phyloP scores from a whole-genome alignment of 1,140 invertebrate species.

The Agraylea sexmaculata region DNA sequence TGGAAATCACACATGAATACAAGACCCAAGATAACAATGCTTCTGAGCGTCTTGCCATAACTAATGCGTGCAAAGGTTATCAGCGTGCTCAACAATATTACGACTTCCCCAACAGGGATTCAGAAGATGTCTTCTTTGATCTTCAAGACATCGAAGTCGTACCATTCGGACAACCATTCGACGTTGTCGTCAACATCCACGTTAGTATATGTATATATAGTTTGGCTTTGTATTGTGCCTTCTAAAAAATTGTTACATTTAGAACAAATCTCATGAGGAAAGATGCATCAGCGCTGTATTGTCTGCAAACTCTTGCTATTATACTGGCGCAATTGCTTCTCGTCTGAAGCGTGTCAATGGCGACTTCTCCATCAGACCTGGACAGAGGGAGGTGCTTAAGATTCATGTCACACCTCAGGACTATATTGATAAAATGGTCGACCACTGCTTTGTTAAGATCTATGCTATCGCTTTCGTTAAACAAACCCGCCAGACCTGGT shows the following conservation, averaged over 20 bases:
- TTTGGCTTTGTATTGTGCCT: neutral
- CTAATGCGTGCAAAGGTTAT: slow-evolving; percentile 49
- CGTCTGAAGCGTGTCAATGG: slow-evolving; percentile 50
- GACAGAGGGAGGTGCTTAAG: slow-evolving; percentile 41
- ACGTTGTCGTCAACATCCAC: slow-evolving; percentile 50
- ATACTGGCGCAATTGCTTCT: slow-evolving; percentile 56
- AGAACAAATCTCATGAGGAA: slow-evolving; percentile 51
- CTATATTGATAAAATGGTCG: slow-evolving; percentile 55
- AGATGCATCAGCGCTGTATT: slow-evolving; percentile 51
- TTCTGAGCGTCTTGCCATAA: slow-evolving; percentile 49
- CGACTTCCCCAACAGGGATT: slow-evolving; percentile 39
- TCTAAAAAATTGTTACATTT: slow-evolving; percentile 3
- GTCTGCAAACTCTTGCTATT: slow-evolving; percentile 51
- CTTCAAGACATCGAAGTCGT: slow-evolving; percentile 55
- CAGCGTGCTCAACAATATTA: slow-evolving; percentile 47
- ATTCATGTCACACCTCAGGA: slow-evolving; percentile 43
- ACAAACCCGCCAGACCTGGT: slow-evolving; percentile 57
- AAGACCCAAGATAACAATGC: slow-evolving; percentile 56
- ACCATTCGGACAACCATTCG: slow-evolving; percentile 53
- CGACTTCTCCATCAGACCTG: slow-evolving; percentile 44
- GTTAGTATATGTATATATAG: slow-evolving; percentile 25
- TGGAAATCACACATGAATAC: slow-evolving; percentile 57
- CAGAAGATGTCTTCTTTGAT: slow-evolving; percentile 54
- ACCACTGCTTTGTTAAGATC: slow-evolving; percentile 56
- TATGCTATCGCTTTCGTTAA: slow-evolving; percentile 53